Base-by-base conservation (phyloP, 2,888 invertebrate genomes). In the Drosophila mimetica region DNA sequence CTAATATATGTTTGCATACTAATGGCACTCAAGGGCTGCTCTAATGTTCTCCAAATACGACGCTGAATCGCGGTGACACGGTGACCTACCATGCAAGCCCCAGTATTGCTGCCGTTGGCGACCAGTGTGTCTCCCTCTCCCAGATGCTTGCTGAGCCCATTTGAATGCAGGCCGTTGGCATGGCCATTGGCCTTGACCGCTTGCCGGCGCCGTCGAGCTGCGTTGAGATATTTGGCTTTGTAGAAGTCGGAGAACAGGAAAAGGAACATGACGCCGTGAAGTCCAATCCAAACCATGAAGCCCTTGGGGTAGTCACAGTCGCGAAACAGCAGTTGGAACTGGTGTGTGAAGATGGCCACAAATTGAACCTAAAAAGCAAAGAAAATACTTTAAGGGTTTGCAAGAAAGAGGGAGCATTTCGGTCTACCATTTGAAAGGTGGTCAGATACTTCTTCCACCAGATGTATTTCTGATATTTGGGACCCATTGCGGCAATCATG, bases 391-490 rank as follows among this genome's bases (percentile, higher is more conserved):
- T 6, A 59, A 20, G 8, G 6, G 13, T 44, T 0, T 13, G 18
- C 7, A 8, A 5, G 0, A n/a, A 3, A 1, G 9, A 22, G 32
- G 16, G 16, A 20, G 20, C 30, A 18, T 37, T 14, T n/a, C n/a
- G 6, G 1, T 44, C 36, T 57, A 97, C 97, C 95, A 99, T 98
- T 93, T 98, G 98, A 93, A 98, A 95, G 77, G 95, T 95, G 64
- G 98, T 98, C 87, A 99, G 94, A 92, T 98, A 97, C 90, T 97
- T 97, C 93, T 98, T 99, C 98, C 98, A 99, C 98, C 98, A 98
- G 84, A 98, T 95, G 92, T 95, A 98, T 92, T 97, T 97, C 92
- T 97, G 97, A 92, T 96, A 98, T 89, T 94, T 93, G 41, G 98
- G 98, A 54, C 98, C 98, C 95, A 98, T 95, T 22, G 98, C 98